Evolutionary conservation across 2,113 vertebrate species (phyloP), one percentile per base, ranked within the genome.

Genomic region (Oreocharis arfaki): DNA sequence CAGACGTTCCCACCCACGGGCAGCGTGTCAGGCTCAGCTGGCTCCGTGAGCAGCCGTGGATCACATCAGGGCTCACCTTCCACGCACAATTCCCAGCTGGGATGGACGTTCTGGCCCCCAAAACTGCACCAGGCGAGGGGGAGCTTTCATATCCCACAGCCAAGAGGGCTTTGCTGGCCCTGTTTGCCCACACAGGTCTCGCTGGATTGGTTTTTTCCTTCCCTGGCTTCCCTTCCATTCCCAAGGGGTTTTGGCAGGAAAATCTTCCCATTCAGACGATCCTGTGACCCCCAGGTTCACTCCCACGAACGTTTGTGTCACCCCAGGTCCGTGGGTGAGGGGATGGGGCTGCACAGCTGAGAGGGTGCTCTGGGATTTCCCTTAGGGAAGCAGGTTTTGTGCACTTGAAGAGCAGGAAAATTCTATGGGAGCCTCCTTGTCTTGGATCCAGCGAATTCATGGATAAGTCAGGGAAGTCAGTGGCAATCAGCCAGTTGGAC

Each of bases 401-500:
- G 50, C 55, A 23, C 24, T 92, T n/a, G 80, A 80, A 82, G 92
- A 81, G 60, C 42, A 73, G 73, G 32, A 87, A 59, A 82, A 77
- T 49, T 73, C 42, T 7, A 5, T 7, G 33, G 46, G 87, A 91
- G 18, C 8, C 21, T 81, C 46, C 65, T 88, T 60, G 49, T 85
- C 83, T 55, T 12, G 2, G 52, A 74, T 68, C 61, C 65, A 84
- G 79, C 17, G 53, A 96, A 94, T 78, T 94, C 87, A 63, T n/a
- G 89, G 85, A 55, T 79, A 90, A 95, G 44, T 37, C 68, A 96
- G 69, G 30, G 60, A 74, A 65, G 84, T 69, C 96, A 68, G 80
- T 96, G 96, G 97, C 96, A 89, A 90, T 82, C 74, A 84, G 97
- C 96, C 97, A 97, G 78, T 11, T 53, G 73, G 90, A 73, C 35